phyloP scores from a whole-genome alignment of 1,140 invertebrate genomes.

The Cherax destructor region DNA sequence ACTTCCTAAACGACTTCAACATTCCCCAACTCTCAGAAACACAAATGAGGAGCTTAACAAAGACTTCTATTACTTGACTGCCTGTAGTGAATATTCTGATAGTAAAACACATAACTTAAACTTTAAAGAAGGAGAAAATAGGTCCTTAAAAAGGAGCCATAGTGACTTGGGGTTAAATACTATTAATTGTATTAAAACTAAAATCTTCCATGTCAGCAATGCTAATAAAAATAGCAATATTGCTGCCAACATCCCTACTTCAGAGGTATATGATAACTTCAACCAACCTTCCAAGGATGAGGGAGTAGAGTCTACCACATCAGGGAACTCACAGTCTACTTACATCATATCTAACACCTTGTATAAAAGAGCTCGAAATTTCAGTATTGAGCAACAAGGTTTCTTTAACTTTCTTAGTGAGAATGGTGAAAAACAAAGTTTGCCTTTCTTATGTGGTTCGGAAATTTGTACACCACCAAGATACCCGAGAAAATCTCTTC shows the following conservation, averaged over 20 bases:
- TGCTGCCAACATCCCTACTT: background rate
- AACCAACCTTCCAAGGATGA: background rate
- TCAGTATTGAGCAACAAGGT: background rate
- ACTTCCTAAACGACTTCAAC: background rate
- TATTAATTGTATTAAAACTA: background rate
- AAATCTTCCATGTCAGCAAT: background rate
- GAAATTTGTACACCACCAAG: background rate
- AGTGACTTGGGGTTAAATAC: background rate
- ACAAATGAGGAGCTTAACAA: background rate
- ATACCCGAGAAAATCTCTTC: background rate
- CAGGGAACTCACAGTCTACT: background rate
- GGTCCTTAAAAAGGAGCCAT: background rate
- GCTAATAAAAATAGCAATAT: background rate
- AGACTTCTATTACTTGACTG: background rate
- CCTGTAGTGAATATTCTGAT: background rate
- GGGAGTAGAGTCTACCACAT: background rate
- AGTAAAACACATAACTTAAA: background rate
- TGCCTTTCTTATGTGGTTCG: background rate
- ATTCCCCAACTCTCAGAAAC: background rate
- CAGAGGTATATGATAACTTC: background rate
- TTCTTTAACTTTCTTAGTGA: background rate
- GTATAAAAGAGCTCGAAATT: background rate
- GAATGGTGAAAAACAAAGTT: background rate
- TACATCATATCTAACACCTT: background rate
- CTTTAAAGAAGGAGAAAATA: background rate